phyloP scores from a whole-genome alignment of 1,140 invertebrate genomes.

The Cephus cinctus region DNA sequence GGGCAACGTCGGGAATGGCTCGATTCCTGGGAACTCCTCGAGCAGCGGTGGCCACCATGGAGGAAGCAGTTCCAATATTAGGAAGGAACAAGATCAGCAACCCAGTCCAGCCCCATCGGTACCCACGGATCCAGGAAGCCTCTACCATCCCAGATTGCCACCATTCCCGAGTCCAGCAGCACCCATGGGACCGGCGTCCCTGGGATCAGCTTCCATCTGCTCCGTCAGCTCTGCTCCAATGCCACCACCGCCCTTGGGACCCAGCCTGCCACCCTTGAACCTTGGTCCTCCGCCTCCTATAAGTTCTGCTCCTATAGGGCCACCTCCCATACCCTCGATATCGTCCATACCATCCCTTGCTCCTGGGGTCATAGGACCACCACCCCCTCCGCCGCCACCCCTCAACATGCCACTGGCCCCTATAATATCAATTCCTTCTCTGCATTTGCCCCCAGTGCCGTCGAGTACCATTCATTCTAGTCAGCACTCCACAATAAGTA shows the following conservation, averaged over 20 bases:
- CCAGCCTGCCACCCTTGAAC: slow-evolving; percentile 26
- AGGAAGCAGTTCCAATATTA: background rate
- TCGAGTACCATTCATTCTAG: slow-evolving; percentile 49
- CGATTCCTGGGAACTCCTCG: slow-evolving; percentile 8
- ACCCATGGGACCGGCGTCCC: slow-evolving; percentile 26
- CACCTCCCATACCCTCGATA: slow-evolving; percentile 30
- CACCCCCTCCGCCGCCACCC: slow-evolving; percentile 25
- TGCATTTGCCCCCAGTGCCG: slow-evolving; percentile 37
- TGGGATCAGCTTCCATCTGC: slow-evolving; percentile 28
- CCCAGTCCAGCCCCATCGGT: slow-evolving; percentile 9
- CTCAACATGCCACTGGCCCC: slow-evolving; percentile 34
- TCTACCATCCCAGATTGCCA: slow-evolving; percentile 32
- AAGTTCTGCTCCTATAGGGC: slow-evolving; percentile 29
- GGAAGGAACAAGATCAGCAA: background rate
- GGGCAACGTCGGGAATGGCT: slow-evolving; percentile 40
- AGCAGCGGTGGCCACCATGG: slow-evolving; percentile 3
- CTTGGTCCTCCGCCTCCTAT: slow-evolving; percentile 24
- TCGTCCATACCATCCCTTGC: slow-evolving; percentile 29
- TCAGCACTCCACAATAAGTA: slow-evolving; percentile 44
- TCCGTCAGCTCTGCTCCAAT: slow-evolving; percentile 33
- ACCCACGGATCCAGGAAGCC: background rate
- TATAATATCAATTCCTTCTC: slow-evolving; percentile 42
- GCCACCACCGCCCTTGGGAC: slow-evolving; percentile 19
- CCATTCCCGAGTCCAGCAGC: slow-evolving; percentile 31
- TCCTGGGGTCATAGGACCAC: slow-evolving; percentile 26